Base-by-base conservation (phyloP, 2,113 vertebrate species). In the Larimichthys polyactis region DNA sequence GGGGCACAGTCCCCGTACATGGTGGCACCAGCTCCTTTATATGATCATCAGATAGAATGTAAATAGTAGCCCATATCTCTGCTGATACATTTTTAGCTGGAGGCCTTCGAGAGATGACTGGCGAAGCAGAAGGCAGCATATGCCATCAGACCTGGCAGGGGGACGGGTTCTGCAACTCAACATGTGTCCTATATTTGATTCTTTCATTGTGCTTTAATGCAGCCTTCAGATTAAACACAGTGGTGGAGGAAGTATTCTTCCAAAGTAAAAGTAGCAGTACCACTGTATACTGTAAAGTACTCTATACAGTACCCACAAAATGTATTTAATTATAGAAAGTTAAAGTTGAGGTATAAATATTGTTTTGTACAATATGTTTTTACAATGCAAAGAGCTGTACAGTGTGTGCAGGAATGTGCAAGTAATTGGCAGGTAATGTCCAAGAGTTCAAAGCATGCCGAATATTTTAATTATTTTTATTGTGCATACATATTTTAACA, bases 181-280 rank as follows among this genome's bases (percentile, higher is more conserved):
- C 81, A 76, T 49, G 71, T 86, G 88, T 65, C 85, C 91, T 89
- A 90, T 71, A 79, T 93, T 85, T 54, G 43, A 82, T 68, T 76
- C 49, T 66, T 4, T 84, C 58, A 85, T 82, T 87, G 85, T 87
- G 29, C 60, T 74, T 36, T 22, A 22, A 19, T 29, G 59, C 32
- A 64, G 40, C 11, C 24, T 75, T 77, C 24, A 81, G 58, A 66
- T 44, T n/a, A 24, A 7, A 63, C 5, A 71, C 55, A 69, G 64
- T 14, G 15, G 32, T 24, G 43, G 16, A 32, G 36, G 22, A 67
- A 52, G 9, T 20, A 3, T 36, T 62, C 55, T 32, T 32, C 32
- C 32, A 32, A 49, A 63, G 4, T 40, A 10, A 70, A 36, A 44
- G 27, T 36, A 51, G 17, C 11, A 46, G 27, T 10, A n/a, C 0